Evolutionary conservation across 2,888 invertebrate species (phyloP), one percentile per base, ranked within the genome.

Genomic region (Spilosoma lubricipeda): DNA sequence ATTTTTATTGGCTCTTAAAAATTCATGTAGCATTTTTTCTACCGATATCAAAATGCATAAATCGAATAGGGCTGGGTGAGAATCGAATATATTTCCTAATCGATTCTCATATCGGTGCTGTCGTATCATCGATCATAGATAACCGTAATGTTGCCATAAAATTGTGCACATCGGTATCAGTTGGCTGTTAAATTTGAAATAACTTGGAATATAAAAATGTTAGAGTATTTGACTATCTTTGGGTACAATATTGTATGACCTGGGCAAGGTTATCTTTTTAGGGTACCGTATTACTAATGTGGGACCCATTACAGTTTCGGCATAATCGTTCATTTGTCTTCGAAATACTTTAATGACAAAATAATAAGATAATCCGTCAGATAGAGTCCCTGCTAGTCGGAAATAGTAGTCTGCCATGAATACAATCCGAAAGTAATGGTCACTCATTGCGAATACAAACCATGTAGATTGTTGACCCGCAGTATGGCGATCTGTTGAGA

Each of bases 101-200:
- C 81, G 74, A 75, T 79, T 74, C 71, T 45, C 33, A 67, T 68
- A 82, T 70, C 75, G 42, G 67, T 72, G 72, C 45, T 59, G 59
- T 68, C 71, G 56, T 72, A 73, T 68, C 77, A 81, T 81, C 68
- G 80, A 82, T 81, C 73, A 80, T 75, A 33, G 67, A 76, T 82
- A 75, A 80, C 82, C 74, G 75, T 85, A 82, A 84, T 81, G 82
- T 74, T 75, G 72, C 82, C 86, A 82, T 88, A 87, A 88, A 88
- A 83, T 79, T 75, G 80, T 80, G 84, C 82, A 82, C 84, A 81
- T 80, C 85, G 86, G 80, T 87, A 86, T 85, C 86, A 77, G 70
- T 52, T 56, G 80, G 79, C 82, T 80, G 88, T 88, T 85, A 86
- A 88, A 87, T 85, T 85, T 87, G 87, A 87, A 87, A 87, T 85